Conservation (phyloP, 2,797 vertebrate genomes). For the Sitta carolinensis region DNA sequence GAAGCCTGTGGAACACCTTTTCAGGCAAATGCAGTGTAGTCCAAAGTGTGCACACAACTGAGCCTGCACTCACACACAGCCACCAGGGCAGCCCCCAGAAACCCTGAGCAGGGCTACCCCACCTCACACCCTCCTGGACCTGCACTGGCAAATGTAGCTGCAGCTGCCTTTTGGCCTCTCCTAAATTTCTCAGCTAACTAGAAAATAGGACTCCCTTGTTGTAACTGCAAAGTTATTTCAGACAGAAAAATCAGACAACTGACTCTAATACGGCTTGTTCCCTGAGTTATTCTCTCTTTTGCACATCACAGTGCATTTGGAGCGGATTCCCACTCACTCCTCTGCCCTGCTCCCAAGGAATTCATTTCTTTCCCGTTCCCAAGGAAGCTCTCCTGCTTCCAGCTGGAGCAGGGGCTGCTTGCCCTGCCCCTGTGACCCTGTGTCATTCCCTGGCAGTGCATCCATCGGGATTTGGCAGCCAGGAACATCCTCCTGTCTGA, state of each 20-base stretch:
- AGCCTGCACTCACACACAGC: not conserved
- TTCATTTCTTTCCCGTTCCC: not conserved
- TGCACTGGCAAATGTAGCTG: not conserved
- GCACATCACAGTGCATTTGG: not conserved
- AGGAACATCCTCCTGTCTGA: conserved; percentile 92
- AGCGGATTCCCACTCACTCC: not conserved
- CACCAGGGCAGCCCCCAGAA: not conserved
- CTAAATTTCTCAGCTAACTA: not conserved
- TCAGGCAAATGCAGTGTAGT: not conserved
- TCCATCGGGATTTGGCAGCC: conserved; percentile 91
- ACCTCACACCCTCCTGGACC: not conserved
- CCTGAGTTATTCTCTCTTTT: not conserved
- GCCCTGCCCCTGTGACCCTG: not conserved
- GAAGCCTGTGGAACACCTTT: not conserved
- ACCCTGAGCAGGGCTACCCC: not conserved
- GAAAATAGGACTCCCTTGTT: not conserved
- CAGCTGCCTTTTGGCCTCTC: not conserved
- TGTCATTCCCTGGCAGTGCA: conserved; percentile 79
- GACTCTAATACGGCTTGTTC: not conserved
- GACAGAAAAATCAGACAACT: not conserved
- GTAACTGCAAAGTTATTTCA: not conserved
- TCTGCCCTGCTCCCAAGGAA: not conserved
- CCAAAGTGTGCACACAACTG: not conserved
- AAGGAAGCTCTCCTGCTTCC: not conserved
- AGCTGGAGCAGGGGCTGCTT: not conserved